Evolutionary conservation across 2,797 vertebrate genomes (phyloP), one percentile per base, ranked within the genome.

Genomic region (Lates japonicus): DNA sequence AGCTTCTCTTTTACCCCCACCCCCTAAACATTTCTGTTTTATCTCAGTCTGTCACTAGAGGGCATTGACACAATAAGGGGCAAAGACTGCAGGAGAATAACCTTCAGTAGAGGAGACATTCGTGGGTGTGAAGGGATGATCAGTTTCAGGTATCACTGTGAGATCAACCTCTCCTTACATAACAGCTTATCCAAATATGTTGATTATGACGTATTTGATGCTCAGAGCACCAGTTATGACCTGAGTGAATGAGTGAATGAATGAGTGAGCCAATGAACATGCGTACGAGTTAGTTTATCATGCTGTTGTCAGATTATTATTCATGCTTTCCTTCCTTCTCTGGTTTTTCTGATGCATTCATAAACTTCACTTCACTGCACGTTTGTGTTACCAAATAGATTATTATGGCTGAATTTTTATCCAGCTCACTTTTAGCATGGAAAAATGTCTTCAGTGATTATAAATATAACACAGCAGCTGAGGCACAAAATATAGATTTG

Each of bases 21-120:
- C 25, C 25, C 25, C 25, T 29, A 29, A 22, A 29, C 52, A 58
- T 58, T 57, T 59, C 66, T 66, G 8, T 49, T 68, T 64, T 71
- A 69, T 78, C 62, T 68, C 11, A 46, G 52, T 46, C 76, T 73
- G 67, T 82, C 74, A 70, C 73, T 62, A 72, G 68, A 80, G 73
- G 85, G 66, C 77, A 78, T 67, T 22, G 70, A 63, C 57, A 84
- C 37, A 81, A 67, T 67, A 19, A 10, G 54, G 58, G 57, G n/a
- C 62, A 67, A 80, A 74, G 1, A 57, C 11, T 7, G 16, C 19
- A 20, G 10, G 42, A 61, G 55, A 72, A 54, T 3, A 55, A 65
- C 62, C 44, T 77, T 58, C 57, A 62, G 22, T 64, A 46, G n/a
- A 54, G 49, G 35, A 52, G 61, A 69, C 42, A 61, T 63, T 39